A percentile compares a stretch with the other conserved stretches of the same genome.
Evolutionary conservation across 2,797 vertebrate species (phyloP).

Genomic region (Phataginus tricuspis): DNA sequence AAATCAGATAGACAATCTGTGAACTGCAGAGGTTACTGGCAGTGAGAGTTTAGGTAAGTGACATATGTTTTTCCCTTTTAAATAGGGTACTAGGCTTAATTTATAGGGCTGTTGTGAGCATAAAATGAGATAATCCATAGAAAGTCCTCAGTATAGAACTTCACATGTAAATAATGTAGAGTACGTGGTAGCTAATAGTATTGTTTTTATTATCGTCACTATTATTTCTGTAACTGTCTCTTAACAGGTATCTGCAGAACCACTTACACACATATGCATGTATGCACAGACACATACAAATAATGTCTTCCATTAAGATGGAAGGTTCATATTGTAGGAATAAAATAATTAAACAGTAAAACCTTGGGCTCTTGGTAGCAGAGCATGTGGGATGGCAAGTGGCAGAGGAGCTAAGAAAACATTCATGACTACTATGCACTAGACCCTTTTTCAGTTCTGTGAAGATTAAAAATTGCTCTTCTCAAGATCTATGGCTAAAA

Average conservation of each 20-base stretch:
- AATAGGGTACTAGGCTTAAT: background rate
- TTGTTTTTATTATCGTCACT: background rate
- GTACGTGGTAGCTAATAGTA: background rate
- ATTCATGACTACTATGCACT: background rate
- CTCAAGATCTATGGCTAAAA: background rate
- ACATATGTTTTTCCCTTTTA: background rate
- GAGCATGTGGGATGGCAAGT: background rate
- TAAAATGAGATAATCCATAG: background rate
- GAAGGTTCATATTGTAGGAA: background rate
- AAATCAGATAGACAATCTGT: background rate
- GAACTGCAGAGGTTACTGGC: background rate
- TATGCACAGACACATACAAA: fast-evolving
- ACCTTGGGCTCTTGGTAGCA: background rate
- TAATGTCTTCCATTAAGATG: background rate
- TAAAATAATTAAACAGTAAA: background rate
- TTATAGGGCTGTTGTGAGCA: background rate
- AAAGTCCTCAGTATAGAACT: background rate
- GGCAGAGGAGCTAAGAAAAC: background rate
- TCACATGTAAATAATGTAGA: background rate
- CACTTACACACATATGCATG: background rate
- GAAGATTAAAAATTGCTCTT: background rate
- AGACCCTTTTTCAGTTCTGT: background rate
- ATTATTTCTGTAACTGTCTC: background rate
- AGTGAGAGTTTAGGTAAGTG: background rate
- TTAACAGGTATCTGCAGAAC: background rate